phyloP scores from a whole-genome alignment of 37 sponge, comb jelly and placozoan genomes.

The Agelas oroides region DNA sequence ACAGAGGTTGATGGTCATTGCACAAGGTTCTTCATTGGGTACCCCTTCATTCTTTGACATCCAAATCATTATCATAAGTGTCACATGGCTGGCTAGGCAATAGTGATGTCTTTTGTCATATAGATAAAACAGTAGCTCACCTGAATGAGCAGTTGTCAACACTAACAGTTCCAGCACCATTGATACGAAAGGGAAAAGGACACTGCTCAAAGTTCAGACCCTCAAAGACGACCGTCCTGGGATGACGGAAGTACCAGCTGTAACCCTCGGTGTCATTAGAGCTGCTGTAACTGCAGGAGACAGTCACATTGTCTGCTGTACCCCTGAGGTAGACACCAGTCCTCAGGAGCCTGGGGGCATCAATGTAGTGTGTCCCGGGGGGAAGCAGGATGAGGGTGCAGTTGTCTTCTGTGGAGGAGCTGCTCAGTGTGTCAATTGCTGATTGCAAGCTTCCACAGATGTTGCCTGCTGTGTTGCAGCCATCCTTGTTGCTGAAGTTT shows the following conservation, averaged over 20 bases:
- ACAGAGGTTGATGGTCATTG: too few relatives aligned
- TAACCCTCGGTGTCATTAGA: constrained; percentile 12
- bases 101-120: too few relatives aligned
- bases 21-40: too few relatives aligned
- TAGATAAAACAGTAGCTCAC: constrained; percentile 22
- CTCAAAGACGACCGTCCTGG: not conserved
- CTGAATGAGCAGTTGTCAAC: constrained; percentile 43
- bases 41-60: too few relatives aligned
- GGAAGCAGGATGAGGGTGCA: constrained; percentile 14
- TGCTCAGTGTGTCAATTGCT: not conserved
- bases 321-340: too few relatives aligned
- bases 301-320: not conserved
- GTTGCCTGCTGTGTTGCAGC: not conserved
- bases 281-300: constrained; percentile 1
- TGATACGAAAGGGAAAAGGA: constrained; percentile 38
- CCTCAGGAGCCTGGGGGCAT: not conserved
- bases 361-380: not conserved
- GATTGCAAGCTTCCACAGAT: not conserved
- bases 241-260: constrained; percentile 25
- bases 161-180: constrained; percentile 5
- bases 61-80: too few relatives aligned
- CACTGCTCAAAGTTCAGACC: constrained; percentile 22
- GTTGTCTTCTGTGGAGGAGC: not conserved
- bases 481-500: too few relatives aligned
- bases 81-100: too few relatives aligned